These are phyloP conservation scores for Sinhomidia bicolor DNA, from an alignment of 2,888 invertebrate genomes.

Conservation along the genomic window DNA sequence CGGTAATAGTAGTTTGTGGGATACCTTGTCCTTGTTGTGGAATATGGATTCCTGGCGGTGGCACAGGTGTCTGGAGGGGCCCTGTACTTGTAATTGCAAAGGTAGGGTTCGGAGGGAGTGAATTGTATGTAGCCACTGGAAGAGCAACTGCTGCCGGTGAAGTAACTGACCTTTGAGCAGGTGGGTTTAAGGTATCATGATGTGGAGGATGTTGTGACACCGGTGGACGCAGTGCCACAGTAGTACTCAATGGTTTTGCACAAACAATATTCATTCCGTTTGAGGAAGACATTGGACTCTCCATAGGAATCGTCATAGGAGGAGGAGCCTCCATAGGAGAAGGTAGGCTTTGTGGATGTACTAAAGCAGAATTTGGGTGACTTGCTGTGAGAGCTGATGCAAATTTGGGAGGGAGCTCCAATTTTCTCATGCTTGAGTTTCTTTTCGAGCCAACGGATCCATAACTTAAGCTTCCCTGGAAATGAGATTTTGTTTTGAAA, in stretches of 20 bases:
- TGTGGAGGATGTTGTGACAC: conserved; percentile 75
- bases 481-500: no score
- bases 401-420: conserved; percentile 78
- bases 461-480: conserved; percentile 75
- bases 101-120: conserved; percentile 64
- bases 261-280: conserved; percentile 76
- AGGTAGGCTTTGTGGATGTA: conserved; percentile 60
- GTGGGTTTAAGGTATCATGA: conserved; percentile 16
- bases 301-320: neutral
- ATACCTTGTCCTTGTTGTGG: neutral
- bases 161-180: conserved; percentile 52
- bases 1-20: neutral
- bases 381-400: conserved; percentile 68
- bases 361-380: conserved; percentile 57
- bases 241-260: conserved; percentile 73
- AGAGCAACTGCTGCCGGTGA: conserved; percentile 66
- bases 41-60: conserved; percentile 61
- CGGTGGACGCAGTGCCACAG: conserved; percentile 79
- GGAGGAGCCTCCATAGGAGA: conserved; percentile 57
- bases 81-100: conserved; percentile 67
- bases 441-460: conserved; percentile 72
- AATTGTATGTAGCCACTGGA: conserved; percentile 72
- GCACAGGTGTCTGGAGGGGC: conserved; percentile 48
- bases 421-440: conserved; percentile 67
- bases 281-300: conserved; percentile 66